Evolutionary conservation across 2,797 vertebrate species (phyloP), one percentile per base, ranked within the genome.

Genomic region (Enteromius treurensis): DNA sequence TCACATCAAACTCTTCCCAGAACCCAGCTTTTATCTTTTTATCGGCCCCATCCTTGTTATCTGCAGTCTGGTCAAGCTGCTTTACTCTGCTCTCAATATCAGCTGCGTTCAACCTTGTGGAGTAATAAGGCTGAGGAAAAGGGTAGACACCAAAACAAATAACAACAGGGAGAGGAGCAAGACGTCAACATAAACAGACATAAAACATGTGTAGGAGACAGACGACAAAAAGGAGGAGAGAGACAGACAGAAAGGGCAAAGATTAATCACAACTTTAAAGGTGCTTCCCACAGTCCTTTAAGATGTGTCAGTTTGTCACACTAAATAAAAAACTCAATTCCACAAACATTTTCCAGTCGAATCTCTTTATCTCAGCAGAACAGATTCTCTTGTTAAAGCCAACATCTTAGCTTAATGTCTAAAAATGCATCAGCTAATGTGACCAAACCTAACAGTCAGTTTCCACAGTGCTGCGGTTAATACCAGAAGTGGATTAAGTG

Each of bases 1-100:
- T 93, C 86, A 99, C 98, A 26, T 99, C 98, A 91, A 99, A 99
- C 91, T 99, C 98, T 87, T 99, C 98, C 97, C 97, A 98, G 93
- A 99, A 99, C 79, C 98, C 98, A 0, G 97, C 98, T 89, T 98
- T 99, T 91, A 92, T 93, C 81, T 94, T 94, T 0, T 93, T 94
- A n/a, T 96, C 95, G 6, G 88, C 89, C 4, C 92, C 91, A 1
- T 87, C 87, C 3, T 90, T 88, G 73, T 85, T 84, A 81, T 92
- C 88, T 17, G 90, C 83, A 53, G 93, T 97, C 92, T 95, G 94
- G 73, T 97, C 96, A 88, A 99, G 91, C 75, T 96, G 95, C 45
- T 94, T 95, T 77, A 99, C 97, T 82, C 98, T 94, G 81, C 93
- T 95, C 87, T 98, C 97, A 21, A 99, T 99, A 81, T 98, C 96